Percentiles rank a stretch among this genome's conserved stretches.
Conservation (phyloP, 2,113 vertebrate species). For the Rhabdornis inornatus region DNA sequence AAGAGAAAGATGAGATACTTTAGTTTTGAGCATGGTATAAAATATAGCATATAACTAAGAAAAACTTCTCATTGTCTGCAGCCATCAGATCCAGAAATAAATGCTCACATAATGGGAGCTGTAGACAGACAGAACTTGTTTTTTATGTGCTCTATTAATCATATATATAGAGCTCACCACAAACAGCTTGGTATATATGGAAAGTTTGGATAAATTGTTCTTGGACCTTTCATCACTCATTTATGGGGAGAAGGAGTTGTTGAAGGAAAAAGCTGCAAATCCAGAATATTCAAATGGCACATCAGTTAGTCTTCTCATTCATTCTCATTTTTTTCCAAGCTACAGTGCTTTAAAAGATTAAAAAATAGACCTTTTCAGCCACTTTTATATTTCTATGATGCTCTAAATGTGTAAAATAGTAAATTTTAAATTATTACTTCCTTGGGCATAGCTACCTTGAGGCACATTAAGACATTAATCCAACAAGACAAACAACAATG, state of each 20-base stretch:
- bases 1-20: background rate
- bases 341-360: background rate
- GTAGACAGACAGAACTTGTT: background rate
- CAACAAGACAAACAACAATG: background rate
- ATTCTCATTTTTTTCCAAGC: background rate
- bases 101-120: background rate
- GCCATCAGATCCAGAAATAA: background rate
- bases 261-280: background rate
- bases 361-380: background rate
- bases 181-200: background rate
- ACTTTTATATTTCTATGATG: background rate
- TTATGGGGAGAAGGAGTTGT: background rate
- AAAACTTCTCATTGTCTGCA: background rate
- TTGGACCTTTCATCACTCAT: background rate
- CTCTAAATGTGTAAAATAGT: background rate
- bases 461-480: background rate
- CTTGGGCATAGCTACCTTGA: background rate
- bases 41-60: background rate
- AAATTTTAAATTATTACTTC: background rate
- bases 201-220: slow-evolving; percentile 12
- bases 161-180: background rate
- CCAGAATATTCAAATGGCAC: background rate
- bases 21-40: background rate
- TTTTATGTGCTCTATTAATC: background rate
- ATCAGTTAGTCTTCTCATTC: background rate